Evolutionary conservation across 2,888 invertebrate genomes (phyloP), one percentile per base, ranked within the genome.

Genomic region (Pherbina coryleti): DNA sequence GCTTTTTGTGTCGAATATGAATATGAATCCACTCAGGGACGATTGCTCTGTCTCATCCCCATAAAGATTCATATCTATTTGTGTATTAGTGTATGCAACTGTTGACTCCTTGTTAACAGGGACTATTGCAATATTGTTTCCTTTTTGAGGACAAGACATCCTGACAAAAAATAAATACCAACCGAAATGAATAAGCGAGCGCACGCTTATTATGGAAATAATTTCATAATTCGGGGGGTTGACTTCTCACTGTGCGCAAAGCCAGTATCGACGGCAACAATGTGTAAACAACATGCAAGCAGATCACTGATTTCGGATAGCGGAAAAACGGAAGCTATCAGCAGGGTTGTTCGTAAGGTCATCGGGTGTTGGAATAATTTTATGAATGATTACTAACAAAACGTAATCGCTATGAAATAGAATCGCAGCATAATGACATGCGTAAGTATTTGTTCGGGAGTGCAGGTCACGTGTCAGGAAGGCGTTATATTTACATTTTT

Each of bases 161-260:
- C 66, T 74, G 70, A 69, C 49, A 69, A 51, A 77, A 76, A 53
- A 78, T 51, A 57, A 76, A 70, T 71, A 19, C 60, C 76, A 79
- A 79, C 79, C 49, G 34, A 77, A 71, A 75, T 22, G 76, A 80
- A 80, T 80, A 82, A 82, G 80, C 75, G 78, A 66, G 75, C 75
- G 80, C 79, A 81, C 81, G 82, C 82, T 84, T 84, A 88, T 88
- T 88, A 89, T 87, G 88, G 85, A 85, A 88, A 88, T 89, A 88
- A 89, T 89, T 89, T 89, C 89, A 89, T 89, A 89, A 89, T 88
- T 89, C 85, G 85, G 85, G 86, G 86, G 88, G 89, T 85, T 84
- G 85, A 79, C 77, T 78, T 75, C 67, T 66, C 74, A 11, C 44
- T 60, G 9, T 37, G 14, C 57, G 57, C 19, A 31, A 34, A 22